These are phyloP conservation scores for Gastracanthus pulcherrimus DNA, from an alignment of 2,888 invertebrate genomes.

Conservation along the genomic window DNA sequence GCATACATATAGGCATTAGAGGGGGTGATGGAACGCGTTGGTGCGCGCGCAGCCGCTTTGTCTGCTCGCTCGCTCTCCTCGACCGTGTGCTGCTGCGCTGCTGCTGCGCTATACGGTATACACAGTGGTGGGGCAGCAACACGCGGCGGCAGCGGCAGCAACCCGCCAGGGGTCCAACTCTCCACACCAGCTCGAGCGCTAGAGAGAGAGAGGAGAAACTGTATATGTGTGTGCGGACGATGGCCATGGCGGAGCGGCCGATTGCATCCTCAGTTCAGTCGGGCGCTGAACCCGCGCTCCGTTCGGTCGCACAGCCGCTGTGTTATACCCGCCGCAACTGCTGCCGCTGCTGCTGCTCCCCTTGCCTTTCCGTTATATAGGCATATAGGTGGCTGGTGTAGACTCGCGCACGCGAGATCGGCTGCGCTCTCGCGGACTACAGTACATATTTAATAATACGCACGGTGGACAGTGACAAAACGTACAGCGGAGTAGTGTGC, in stretches of 20 bases:
- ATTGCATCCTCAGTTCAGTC: slow-evolving; percentile 76
- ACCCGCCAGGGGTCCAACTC: slow-evolving; percentile 68
- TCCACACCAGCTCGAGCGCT: slow-evolving; percentile 7
- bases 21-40: slow-evolving; percentile 70
- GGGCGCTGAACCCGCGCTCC: slow-evolving; percentile 77
- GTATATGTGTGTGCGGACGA: slow-evolving; percentile 63
- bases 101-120: slow-evolving; percentile 2
- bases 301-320: slow-evolving; percentile 61
- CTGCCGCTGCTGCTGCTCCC: no score
- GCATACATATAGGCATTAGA: slow-evolving; percentile 20
- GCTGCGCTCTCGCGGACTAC: no score
- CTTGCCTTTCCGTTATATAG: no score
- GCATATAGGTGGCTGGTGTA: no score
- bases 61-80: slow-evolving; percentile 69
- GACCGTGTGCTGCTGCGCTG: slow-evolving; percentile 50
- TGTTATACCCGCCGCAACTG: not conserved
- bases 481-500: no score
- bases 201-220: slow-evolving; percentile 15
- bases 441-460: no score
- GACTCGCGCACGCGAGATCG: no score
- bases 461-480: no score
- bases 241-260: slow-evolving; percentile 74
- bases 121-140: slow-evolving; percentile 64
- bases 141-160: slow-evolving; percentile 68
- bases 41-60: slow-evolving; percentile 76